Percentiles rank a stretch among this genome's conserved stretches.
These are phyloP conservation scores for Rambutsinella grinnellia DNA, from an alignment of 2,888 invertebrate species.

Conservation along the genomic window DNA sequence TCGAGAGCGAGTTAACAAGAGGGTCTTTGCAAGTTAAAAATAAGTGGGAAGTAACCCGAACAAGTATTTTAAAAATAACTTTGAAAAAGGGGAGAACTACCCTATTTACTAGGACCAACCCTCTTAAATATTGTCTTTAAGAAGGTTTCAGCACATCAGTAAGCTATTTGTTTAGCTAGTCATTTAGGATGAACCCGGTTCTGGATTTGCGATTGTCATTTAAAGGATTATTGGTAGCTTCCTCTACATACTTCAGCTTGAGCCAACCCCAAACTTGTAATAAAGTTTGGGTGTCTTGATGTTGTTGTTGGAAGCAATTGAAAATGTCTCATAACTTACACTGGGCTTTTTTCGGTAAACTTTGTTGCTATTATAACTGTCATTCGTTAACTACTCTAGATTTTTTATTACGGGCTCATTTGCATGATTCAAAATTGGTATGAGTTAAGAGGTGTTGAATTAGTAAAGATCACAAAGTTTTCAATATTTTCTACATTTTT, in stretches of 20 bases:
- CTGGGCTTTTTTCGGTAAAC: slow-evolving; percentile 26
- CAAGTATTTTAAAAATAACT: neutral
- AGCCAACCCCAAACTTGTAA: too few species aligned
- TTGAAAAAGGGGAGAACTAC: neutral
- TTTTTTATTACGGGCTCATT: slow-evolving; percentile 28
- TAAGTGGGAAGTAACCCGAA: neutral
- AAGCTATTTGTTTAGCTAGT: neutral
- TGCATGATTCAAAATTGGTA: neutral
- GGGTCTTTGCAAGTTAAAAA: neutral
- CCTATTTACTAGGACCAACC: neutral
- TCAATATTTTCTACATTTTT: too few species aligned
- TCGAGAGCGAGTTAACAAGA: slow-evolving; percentile 17
- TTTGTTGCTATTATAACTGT: slow-evolving; percentile 34
- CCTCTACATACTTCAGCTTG: neutral
- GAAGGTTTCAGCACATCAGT: neutral
- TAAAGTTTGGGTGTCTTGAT: slow-evolving; percentile 14
- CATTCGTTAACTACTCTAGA: slow-evolving; percentile 35
- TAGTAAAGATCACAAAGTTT: too few species aligned
- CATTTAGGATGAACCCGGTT: too few species aligned
- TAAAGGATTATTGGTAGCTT: slow-evolving; percentile 23
- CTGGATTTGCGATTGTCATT: slow-evolving; percentile 8
- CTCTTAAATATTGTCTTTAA: neutral
- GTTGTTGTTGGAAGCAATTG: slow-evolving; percentile 33
- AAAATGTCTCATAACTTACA: slow-evolving; percentile 34
- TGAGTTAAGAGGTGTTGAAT: too few species aligned